A percentile compares a stretch with the other conserved stretches of the same genome.
phyloP scores from a whole-genome alignment of 1,140 invertebrate genomes.

The Caerostris darwini region DNA sequence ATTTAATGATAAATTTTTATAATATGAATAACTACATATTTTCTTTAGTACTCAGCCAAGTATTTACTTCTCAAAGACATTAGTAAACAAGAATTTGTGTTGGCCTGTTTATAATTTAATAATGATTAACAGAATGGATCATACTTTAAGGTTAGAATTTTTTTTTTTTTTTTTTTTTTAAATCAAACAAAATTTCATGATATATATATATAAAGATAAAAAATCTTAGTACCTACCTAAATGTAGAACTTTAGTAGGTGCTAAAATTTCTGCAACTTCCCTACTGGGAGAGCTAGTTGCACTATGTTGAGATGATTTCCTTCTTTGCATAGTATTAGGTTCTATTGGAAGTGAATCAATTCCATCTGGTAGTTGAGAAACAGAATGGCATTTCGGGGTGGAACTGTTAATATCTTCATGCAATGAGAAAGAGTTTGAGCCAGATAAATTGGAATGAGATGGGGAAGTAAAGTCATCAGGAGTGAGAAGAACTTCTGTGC shows the following conservation, averaged over 20 bases:
- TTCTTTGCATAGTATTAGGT: conserved; percentile 16
- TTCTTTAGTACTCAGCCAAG: too few relatives aligned
- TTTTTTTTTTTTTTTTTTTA: too few relatives aligned
- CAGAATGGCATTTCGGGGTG: background rate
- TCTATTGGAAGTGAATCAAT: conserved; percentile 76
- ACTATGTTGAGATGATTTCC: conserved; percentile 78
- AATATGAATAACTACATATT: too few relatives aligned
- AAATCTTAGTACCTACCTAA: conserved; percentile 22
- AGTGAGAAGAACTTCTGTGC: conserved; percentile 86
- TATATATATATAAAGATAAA: too few relatives aligned
- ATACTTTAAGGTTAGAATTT: too few relatives aligned
- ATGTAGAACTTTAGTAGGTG: conserved; percentile 80
- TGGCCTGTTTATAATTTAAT: too few relatives aligned
- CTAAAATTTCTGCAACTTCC: conserved; percentile 91
- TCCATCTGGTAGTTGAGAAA: conserved; percentile 54
- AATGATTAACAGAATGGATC: too few relatives aligned
- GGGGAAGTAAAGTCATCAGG: conserved; percentile 92
- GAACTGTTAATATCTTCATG: conserved; percentile 42
- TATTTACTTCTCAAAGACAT: too few relatives aligned
- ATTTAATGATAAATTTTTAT: background rate
- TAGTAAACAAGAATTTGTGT: too few relatives aligned
- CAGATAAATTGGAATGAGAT: conserved; percentile 68
- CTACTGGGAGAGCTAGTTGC: conserved; percentile 86
- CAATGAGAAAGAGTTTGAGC: background rate
- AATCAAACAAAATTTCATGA: too few relatives aligned